Percentiles rank a stretch among this genome's conserved stretches.
phyloP scores from a whole-genome alignment of 2,888 invertebrate genomes.

The Chymomyza caudatula region DNA sequence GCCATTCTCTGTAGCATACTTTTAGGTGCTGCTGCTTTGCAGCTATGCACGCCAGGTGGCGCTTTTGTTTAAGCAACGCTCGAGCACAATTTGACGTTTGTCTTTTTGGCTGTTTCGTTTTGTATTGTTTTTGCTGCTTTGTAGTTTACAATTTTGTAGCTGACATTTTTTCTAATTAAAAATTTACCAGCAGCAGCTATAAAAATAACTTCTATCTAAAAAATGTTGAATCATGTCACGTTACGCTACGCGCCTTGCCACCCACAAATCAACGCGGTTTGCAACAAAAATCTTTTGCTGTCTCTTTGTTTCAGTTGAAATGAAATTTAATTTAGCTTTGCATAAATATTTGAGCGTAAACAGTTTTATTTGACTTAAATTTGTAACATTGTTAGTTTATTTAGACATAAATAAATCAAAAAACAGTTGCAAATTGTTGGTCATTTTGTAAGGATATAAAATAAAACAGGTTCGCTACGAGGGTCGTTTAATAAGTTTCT shows the following conservation, averaged over 20 bases:
- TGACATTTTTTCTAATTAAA: slow-evolving; percentile 49
- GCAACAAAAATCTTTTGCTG: not conserved
- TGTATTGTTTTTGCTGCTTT: slow-evolving; percentile 21
- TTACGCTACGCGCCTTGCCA: too few relatives aligned
- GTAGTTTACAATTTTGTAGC: slow-evolving; percentile 1
- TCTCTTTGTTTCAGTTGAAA: not conserved
- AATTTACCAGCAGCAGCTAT: slow-evolving; percentile 24
- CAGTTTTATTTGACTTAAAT: not conserved
- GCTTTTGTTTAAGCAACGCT: slow-evolving; percentile 4
- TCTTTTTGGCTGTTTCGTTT: slow-evolving; percentile 15
- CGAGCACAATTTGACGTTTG: slow-evolving; percentile 15
- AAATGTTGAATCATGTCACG: not conserved
- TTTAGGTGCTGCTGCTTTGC: slow-evolving; percentile 40
- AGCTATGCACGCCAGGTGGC: not conserved
- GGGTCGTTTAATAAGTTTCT: too few relatives aligned
- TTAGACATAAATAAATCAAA: not conserved
- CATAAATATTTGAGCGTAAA: not conserved
- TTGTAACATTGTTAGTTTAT: not conserved
- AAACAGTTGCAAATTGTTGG: not conserved
- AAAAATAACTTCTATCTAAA: slow-evolving; percentile 3
- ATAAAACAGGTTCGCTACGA: too few relatives aligned
- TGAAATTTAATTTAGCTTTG: not conserved
- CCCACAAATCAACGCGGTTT: not conserved
- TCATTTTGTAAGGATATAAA: not conserved
- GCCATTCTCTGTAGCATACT: slow-evolving; percentile 50